Evolutionary conservation across 1,140 invertebrate genomes (phyloP), one percentile per base, ranked within the genome.

Genomic region (Ladona fulva): DNA sequence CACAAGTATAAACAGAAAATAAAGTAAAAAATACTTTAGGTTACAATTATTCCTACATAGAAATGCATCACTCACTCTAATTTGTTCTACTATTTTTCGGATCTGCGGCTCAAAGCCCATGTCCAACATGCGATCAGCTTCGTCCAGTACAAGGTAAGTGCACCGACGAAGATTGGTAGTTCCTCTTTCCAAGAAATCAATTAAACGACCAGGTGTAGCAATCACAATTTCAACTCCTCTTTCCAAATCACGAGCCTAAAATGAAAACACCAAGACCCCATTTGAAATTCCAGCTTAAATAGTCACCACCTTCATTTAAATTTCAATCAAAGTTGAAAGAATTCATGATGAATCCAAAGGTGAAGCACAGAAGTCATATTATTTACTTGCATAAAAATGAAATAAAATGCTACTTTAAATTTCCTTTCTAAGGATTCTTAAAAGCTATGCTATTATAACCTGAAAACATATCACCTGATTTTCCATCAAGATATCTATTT

Each of bases 91-190:
- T 80, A 99, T 99, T 85, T 98, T 98, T 59, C 97, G 89, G 82
- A 99, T 99, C 85, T 99, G 98, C 0, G 98, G 98, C 85, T 99
- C 98, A 84, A 99, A 99, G 76, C 98, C 98, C 98, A 99, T 99
- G 84, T 94, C 93, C 29, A 94, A 83, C 93, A 94, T 94, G 75
- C 93, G 86, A 83, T 94, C 93, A 44, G 93, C 98, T 86, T 99
- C 98, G 86, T 99, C 98, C 74, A 99, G 86, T 0, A 99, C 97
- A 24, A 99, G 87, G 84, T 98, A 99, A 52, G 97, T 98, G 84
- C 95, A 96, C 52, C 90, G 85, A 22, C 84, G 81, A 79, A 74
- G 73, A 77, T 89, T 91, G 3, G 89, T 91, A 76, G 87, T 89
- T 19, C 86, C 86, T 77, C 85, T 83, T 81, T 92, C 90, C 24